These are phyloP conservation scores for Hydropsyche tenuis DNA, from an alignment of 1,140 invertebrate species.

Conservation along the genomic window DNA sequence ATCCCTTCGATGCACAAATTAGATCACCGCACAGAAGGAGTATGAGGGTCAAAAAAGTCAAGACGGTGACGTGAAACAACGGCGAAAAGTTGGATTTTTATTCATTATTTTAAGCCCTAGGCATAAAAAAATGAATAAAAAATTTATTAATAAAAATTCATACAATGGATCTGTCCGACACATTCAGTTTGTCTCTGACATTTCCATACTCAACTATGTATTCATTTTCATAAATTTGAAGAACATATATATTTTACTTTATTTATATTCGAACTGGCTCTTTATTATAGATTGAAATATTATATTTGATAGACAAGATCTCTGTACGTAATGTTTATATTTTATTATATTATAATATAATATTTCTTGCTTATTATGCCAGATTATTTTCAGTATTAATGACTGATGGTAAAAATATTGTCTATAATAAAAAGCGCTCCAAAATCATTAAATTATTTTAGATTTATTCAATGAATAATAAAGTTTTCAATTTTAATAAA, in stretches of 20 bases:
- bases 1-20: slow-evolving; percentile 29
- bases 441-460: background rate
- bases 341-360: too few relatives aligned
- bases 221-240: too few relatives aligned
- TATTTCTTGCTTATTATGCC: too few relatives aligned
- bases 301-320: too few relatives aligned
- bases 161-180: slow-evolving; percentile 41
- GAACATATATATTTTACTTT: too few relatives aligned
- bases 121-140: slow-evolving; percentile 17
- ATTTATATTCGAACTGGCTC: too few relatives aligned
- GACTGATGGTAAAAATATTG: too few relatives aligned
- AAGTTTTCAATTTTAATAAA: background rate
- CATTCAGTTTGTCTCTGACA: slow-evolving; percentile 34
- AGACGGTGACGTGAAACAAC: slow-evolving; percentile 2
- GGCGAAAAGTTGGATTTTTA: background rate
- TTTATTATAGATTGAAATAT: too few relatives aligned
- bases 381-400: background rate
- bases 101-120: slow-evolving; percentile 1
- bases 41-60: slow-evolving; percentile 40
- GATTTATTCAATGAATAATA: background rate
- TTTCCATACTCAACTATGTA: slow-evolving; percentile 15
- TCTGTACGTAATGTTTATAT: too few relatives aligned
- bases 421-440: too few relatives aligned
- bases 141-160: too few relatives aligned
- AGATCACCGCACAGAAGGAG: slow-evolving; percentile 45